Conservation (phyloP, 2,888 invertebrate genomes). For the Nineta flava region DNA sequence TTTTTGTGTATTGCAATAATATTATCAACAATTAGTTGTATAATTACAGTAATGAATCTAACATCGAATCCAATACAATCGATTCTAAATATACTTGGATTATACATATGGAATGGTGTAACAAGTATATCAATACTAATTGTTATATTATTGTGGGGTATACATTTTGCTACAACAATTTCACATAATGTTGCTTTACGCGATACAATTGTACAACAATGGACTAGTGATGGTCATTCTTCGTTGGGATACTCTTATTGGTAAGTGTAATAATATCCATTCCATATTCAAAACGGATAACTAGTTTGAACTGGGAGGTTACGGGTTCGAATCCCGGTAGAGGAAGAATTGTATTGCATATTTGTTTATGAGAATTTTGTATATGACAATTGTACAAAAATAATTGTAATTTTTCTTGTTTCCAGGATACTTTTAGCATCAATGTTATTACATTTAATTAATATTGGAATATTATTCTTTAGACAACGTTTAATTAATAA, state of each 20-base stretch:
- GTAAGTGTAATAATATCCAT: slow-evolving; percentile 18
- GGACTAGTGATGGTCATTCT: slow-evolving; percentile 21
- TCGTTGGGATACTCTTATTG: slow-evolving; percentile 30
- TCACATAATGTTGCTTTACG: slow-evolving; percentile 24
- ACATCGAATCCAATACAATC: background rate
- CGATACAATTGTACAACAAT: slow-evolving; percentile 22
- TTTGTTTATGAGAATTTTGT: too few relatives aligned
- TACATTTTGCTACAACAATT: slow-evolving; percentile 21
- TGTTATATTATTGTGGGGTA: slow-evolving; percentile 26
- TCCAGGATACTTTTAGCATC: slow-evolving; percentile 21
- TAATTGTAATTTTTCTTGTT: background rate
- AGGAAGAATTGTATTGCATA: too few relatives aligned
- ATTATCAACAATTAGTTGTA: background rate
- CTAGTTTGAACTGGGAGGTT: too few relatives aligned
- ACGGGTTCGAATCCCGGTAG: too few relatives aligned
- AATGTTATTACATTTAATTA: slow-evolving; percentile 17
- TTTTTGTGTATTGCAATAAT: background rate
- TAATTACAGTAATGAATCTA: background rate
- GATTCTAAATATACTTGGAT: background rate
- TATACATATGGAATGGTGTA: background rate
- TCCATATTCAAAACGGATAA: too few relatives aligned
- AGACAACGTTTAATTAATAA: slow-evolving; percentile 22
- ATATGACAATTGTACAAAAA: too few relatives aligned
- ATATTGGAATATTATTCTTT: slow-evolving; percentile 22
- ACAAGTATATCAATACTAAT: background rate